Evolutionary conservation across 2,888 invertebrate genomes (phyloP), one percentile per base, ranked within the genome.

Genomic region (Ophraella communa): DNA sequence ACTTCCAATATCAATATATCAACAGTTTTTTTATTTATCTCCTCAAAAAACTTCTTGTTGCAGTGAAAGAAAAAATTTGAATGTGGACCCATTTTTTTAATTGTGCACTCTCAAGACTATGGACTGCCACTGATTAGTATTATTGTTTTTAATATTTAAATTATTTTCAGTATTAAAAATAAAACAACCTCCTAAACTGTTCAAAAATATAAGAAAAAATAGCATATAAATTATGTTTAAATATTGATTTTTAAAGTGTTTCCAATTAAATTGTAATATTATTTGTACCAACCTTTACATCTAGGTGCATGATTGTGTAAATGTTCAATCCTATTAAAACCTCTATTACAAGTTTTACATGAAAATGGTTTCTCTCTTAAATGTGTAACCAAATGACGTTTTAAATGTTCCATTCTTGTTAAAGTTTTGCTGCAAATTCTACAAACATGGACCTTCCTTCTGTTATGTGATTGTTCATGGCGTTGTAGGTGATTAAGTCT

Each of bases 391-490:
- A 82, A 72, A 72, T 83, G 83, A 8, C 81, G 68, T 66, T 82
- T 82, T 39, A 82, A 68, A 72, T 83, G 82, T 58, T 82, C 82
- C 71, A 80, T 76, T 61, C 82, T 72, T 4, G 80, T 82, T 42
- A 81, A 65, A 0, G 81, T 80, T 71, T 81, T 82, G 69, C 78
- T 81, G 71, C 83, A 83, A 27, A 82, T 80, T 67, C 81, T 78
- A 64, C 83, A 83, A 4, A 82, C 79, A 62, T 82, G 81, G 4
- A 82, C 76, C 72, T 81, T 82, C 63, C 78, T 71, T 57, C 76
- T 77, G 23, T 76, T 77, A 62, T 82, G 82, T 0, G 78, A 74
- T 27, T 77, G 69, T 72, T 82, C 81, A 67, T 83, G 83, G 3
- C 82, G 71, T 61, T 82, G 79, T 56, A 83, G 71, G 63, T 81